phyloP scores from a whole-genome alignment of 2,113 vertebrate species.

The Elanoides forficatus region DNA sequence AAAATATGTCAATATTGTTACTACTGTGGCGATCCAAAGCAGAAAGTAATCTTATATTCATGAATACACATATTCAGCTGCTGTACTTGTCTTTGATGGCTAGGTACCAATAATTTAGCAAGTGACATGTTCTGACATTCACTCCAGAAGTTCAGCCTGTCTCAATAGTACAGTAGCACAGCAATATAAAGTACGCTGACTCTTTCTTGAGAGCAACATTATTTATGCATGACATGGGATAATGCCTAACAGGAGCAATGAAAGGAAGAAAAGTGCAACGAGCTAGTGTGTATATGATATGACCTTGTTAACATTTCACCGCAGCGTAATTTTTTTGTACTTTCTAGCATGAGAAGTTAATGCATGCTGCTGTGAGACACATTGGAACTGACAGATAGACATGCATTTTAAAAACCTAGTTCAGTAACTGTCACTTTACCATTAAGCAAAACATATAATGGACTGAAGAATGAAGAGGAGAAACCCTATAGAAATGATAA shows the following conservation, averaged over 20 bases:
- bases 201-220: conserved; percentile 30
- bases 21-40: background rate
- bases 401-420: conserved; percentile 20
- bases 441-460: background rate
- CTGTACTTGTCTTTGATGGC: conserved; percentile 3
- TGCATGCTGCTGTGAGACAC: background rate
- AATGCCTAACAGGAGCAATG: conserved; percentile 36
- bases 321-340: conserved; percentile 46
- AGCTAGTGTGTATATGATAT: conserved; percentile 43
- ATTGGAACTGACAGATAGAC: conserved; percentile 40
- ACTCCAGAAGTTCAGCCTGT: conserved; percentile 33
- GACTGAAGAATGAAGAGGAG: background rate
- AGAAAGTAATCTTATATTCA: conserved; percentile 33
- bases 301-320: conserved; percentile 59
- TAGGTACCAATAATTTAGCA: conserved; percentile 6
- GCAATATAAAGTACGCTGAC: background rate
- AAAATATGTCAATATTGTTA: conserved; percentile 31
- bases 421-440: conserved; percentile 14
- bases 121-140: conserved; percentile 12
- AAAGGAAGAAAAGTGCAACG: conserved; percentile 55
- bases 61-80: background rate
- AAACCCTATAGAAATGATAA: background rate
- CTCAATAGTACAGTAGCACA: background rate
- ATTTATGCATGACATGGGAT: conserved; percentile 59
- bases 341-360: conserved; percentile 45